Evolutionary conservation across 2,113 vertebrate genomes (phyloP).

Genomic region (Monarcha castaneiventris): DNA sequence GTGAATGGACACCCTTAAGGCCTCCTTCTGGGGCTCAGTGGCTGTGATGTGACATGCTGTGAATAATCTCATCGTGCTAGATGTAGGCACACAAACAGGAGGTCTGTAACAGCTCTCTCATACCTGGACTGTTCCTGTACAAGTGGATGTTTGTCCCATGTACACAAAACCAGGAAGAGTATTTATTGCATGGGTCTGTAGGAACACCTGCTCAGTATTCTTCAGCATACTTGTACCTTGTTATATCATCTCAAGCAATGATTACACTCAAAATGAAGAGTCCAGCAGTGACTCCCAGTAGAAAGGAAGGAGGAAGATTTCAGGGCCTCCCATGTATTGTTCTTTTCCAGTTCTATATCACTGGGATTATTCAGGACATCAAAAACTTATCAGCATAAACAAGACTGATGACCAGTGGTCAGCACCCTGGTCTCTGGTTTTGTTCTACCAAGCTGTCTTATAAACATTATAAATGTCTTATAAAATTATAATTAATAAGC

Average conservation of each 20-base stretch:
- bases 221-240: not conserved
- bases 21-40: not conserved
- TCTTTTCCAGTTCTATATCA: not conserved
- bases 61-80: not conserved
- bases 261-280: not conserved
- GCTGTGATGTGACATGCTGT: not conserved
- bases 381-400: not conserved
- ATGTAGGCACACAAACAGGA: not conserved
- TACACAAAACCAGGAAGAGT: not conserved
- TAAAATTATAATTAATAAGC: not conserved
- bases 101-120: not conserved
- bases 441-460: not conserved
- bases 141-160: not conserved
- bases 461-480: not conserved
- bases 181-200: not conserved
- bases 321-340: not conserved
- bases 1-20: not conserved
- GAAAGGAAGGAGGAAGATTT: not conserved
- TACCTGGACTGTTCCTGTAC: not conserved
- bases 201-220: not conserved
- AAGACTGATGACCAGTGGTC: not conserved
- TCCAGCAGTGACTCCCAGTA: not conserved
- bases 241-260: not conserved
- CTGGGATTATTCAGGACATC: not conserved
- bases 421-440: not conserved